These are phyloP conservation scores for Pseudococcus jackbeardsleyi DNA, from an alignment of 2,888 invertebrate genomes.

Conservation along the genomic window DNA sequence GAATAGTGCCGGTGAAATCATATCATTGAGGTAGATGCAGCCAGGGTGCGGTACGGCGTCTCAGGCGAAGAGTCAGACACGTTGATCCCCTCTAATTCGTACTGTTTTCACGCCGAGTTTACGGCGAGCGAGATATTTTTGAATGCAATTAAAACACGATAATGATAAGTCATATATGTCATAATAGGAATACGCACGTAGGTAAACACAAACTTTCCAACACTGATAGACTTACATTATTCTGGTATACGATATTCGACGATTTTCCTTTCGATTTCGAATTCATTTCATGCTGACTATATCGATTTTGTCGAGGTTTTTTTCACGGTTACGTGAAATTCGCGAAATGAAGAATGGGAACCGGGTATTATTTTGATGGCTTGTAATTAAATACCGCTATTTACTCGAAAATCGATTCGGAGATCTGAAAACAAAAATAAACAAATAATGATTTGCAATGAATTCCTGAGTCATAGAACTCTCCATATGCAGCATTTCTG, in stretches of 20 bases:
- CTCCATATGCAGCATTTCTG: too few species aligned
- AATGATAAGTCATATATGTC: background rate
- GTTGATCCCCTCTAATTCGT: background rate
- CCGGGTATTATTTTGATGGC: too few species aligned
- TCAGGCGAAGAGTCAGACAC: background rate
- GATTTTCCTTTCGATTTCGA: slow-evolving; percentile 17
- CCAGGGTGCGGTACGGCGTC: background rate
- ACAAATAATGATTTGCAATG: too few species aligned
- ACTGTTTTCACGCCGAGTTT: slow-evolving; percentile 1
- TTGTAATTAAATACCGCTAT: too few species aligned
- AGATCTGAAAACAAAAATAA: too few species aligned
- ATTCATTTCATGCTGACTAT: background rate
- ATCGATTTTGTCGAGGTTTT: background rate
- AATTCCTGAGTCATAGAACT: too few species aligned
- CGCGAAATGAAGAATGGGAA: background rate
- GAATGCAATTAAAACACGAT: background rate
- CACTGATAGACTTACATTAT: background rate
- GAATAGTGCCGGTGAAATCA: background rate
- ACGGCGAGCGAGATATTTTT: background rate
- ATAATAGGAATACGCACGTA: background rate
- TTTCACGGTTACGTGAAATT: background rate
- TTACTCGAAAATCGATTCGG: too few species aligned
- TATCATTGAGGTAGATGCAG: background rate
- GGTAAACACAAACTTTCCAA: background rate
- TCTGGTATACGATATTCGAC: background rate